Evolutionary conservation across 2,797 vertebrate species (phyloP).

Genomic region (Labeo calbasu): DNA sequence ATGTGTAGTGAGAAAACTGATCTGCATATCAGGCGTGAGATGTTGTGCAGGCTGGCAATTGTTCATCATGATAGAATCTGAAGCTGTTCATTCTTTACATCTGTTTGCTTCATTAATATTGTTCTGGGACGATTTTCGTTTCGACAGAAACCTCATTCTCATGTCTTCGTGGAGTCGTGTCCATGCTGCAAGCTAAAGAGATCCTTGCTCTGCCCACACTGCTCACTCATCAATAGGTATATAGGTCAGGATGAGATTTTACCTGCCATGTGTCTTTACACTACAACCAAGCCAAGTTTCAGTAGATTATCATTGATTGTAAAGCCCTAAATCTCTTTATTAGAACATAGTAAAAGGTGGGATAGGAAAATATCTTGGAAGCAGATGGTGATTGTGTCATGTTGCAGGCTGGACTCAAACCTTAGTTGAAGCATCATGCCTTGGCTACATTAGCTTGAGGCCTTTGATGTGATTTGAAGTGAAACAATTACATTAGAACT

Average conservation of each 20-base stretch:
- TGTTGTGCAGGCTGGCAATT: neutral
- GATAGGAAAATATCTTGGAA: no score
- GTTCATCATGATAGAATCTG: neutral
- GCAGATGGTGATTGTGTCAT: neutral
- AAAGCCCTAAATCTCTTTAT: neutral
- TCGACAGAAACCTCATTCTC: neutral
- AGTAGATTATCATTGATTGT: neutral
- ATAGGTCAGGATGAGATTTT: neutral
- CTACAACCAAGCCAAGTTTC: neutral
- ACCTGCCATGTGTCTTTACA: neutral
- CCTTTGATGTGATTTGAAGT: neutral
- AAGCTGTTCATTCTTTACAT: neutral
- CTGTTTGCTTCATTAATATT: neutral
- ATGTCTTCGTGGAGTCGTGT: neutral
- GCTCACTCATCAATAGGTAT: neutral
- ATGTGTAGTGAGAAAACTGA: neutral
- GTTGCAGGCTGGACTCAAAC: neutral
- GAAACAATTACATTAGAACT: neutral
- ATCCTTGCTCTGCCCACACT: neutral
- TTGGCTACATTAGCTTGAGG: neutral
- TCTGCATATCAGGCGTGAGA: neutral
- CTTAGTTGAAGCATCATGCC: neutral
- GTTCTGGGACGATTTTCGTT: neutral
- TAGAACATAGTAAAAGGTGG: neutral
- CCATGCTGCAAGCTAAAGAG: neutral